phyloP scores from a whole-genome alignment of 1,140 invertebrate genomes.

The Ladona fulva region DNA sequence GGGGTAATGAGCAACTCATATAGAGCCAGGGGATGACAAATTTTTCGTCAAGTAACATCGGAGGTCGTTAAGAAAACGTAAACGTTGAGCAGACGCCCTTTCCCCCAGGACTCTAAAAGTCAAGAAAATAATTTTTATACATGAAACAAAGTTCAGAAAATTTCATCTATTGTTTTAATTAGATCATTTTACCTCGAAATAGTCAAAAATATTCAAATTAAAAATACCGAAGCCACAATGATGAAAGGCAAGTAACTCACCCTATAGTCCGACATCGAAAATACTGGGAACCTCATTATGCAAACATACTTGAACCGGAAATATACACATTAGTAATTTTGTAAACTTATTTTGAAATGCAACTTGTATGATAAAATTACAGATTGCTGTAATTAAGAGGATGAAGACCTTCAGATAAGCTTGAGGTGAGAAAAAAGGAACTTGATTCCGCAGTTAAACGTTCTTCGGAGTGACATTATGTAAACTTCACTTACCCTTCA shows the following conservation, averaged over 20 bases:
- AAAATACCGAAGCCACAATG: too few relatives aligned
- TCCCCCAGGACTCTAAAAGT: too few relatives aligned
- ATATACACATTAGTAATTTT: not conserved
- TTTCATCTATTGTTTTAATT: too few relatives aligned
- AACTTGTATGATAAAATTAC: not conserved
- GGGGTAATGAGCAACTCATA: too few relatives aligned
- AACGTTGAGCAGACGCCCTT: too few relatives aligned
- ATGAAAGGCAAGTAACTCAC: not conserved
- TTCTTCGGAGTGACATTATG: constrained; percentile 9
- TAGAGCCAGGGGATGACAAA: too few relatives aligned
- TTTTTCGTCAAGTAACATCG: too few relatives aligned
- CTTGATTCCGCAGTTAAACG: not conserved
- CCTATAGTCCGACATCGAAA: not conserved
- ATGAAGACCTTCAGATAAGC: not conserved
- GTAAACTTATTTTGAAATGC: not conserved
- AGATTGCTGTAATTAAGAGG: not conserved
- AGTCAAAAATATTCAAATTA: too few relatives aligned
- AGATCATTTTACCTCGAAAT: too few relatives aligned
- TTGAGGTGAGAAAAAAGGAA: not conserved
- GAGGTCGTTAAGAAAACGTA: too few relatives aligned
- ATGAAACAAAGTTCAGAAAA: too few relatives aligned
- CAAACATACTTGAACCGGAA: not conserved
- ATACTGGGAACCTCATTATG: not conserved
- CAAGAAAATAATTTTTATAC: too few relatives aligned
- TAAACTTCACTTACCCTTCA: not conserved